Percentiles rank a stretch among this genome's conserved stretches.
Conservation (phyloP, 2,888 invertebrate genomes). For the Gastrophysa polygoni region DNA sequence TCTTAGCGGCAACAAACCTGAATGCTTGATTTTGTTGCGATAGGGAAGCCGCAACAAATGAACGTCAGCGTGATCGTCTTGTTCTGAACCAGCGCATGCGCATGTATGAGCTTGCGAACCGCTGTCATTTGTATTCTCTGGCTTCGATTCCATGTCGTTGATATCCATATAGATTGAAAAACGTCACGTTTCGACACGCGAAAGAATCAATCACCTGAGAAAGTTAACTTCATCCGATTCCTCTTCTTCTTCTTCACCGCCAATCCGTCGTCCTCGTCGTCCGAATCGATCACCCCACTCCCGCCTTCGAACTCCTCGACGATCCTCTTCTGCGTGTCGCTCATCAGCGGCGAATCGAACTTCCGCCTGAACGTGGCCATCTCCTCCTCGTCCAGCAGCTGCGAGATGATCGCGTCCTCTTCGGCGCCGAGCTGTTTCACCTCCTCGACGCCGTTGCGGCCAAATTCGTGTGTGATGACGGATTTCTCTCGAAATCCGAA, state of each 20-base stretch:
- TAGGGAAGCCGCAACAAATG: too few relatives aligned
- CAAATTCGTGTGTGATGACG: slow-evolving; percentile 14
- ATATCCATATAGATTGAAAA: too few relatives aligned
- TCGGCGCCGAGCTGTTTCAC: slow-evolving; percentile 43
- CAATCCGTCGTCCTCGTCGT: slow-evolving; percentile 41
- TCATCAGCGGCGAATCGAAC: slow-evolving; percentile 44
- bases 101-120: too few relatives aligned
- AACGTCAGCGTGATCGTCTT: too few relatives aligned
- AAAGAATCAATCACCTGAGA: slow-evolving; percentile 60
- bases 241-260: slow-evolving; percentile 43
- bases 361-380: slow-evolving; percentile 50
- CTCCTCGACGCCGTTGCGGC: slow-evolving; percentile 21
- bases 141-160: too few relatives aligned
- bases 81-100: too few relatives aligned
- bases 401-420: slow-evolving; percentile 50
- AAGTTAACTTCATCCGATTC: slow-evolving; percentile 56
- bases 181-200: too few relatives aligned
- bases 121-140: too few relatives aligned
- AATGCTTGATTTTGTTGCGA: too few relatives aligned
- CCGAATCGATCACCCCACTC: slow-evolving; percentile 47
- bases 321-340: slow-evolving; percentile 21
- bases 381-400: slow-evolving; percentile 51
- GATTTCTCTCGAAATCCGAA: slow-evolving; percentile 40
- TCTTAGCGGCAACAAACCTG: too few relatives aligned
- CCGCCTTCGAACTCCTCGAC: slow-evolving; percentile 36